Evolutionary conservation across 2,888 invertebrate species (phyloP).

Genomic region (Drosophila buzzatii): DNA sequence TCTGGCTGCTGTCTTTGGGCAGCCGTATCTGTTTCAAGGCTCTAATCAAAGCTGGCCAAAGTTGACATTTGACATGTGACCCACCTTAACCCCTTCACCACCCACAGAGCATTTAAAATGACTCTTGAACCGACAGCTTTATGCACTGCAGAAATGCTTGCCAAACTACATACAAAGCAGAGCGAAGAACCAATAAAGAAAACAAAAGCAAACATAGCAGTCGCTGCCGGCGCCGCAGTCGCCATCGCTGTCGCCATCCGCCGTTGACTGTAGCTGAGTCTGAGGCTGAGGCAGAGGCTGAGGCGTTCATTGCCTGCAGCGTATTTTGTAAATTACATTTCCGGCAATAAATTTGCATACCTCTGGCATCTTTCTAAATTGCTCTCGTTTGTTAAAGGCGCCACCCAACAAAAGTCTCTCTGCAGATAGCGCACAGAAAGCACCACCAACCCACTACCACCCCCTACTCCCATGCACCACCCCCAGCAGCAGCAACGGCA

Average conservation of each 20-base stretch:
- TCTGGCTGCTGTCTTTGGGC: constrained; percentile 24
- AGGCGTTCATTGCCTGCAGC: constrained; percentile 79
- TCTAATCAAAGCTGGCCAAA: constrained; percentile 56
- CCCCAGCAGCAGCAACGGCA: neutral
- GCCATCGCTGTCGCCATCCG: constrained; percentile 28
- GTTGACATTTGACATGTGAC: constrained; percentile 43
- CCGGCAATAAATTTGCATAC: constrained; percentile 85
- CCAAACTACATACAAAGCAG: constrained; percentile 16
- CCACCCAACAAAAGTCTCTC: constrained; percentile 60
- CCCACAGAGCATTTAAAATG: constrained; percentile 18
- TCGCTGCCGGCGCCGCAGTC: constrained; percentile 32
- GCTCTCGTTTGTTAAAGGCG: constrained; percentile 82
- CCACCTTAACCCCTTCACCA: neutral
- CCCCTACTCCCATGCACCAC: constrained; percentile 17
- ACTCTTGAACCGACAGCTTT: constrained; percentile 3
- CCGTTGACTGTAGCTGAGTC: neutral
- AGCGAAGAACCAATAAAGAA: constrained; percentile 4
- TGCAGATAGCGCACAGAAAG: constrained; percentile 16
- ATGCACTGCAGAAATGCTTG: constrained; percentile 13
- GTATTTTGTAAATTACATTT: constrained; percentile 85
- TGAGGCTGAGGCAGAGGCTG: neutral
- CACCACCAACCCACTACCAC: constrained; percentile 35
- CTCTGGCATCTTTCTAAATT: constrained; percentile 84
- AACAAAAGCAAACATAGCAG: constrained; percentile 40
- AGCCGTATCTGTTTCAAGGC: constrained; percentile 46